Evolutionary conservation across 2,113 vertebrate genomes (phyloP).

Genomic region (Periophthalmodon schlosseri): DNA sequence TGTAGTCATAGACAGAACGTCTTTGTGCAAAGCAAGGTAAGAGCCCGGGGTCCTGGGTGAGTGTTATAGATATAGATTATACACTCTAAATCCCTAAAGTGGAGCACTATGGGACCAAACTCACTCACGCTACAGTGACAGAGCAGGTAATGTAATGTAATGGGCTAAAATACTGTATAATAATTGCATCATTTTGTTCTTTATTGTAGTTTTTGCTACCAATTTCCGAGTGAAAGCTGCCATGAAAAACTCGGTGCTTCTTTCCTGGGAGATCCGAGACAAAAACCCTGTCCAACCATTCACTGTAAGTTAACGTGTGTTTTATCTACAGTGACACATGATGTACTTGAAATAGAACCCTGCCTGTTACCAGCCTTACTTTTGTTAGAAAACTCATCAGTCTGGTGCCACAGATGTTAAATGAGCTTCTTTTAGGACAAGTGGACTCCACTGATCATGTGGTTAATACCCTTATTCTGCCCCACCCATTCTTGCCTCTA

Average conservation of each 20-base stretch:
- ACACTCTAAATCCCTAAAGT: constrained; percentile 24
- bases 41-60: constrained; percentile 47
- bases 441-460: no score
- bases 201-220: constrained; percentile 94
- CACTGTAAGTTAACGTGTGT: constrained; percentile 80
- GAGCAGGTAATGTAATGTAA: constrained; percentile 49
- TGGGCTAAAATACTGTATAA: constrained; percentile 38
- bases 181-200: constrained; percentile 65
- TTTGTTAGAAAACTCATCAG: no score
- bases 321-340: background rate
- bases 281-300: constrained; percentile 93
- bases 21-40: constrained; percentile 71
- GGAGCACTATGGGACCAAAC: constrained; percentile 31
- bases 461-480: no score
- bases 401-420: no score
- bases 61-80: constrained; percentile 39
- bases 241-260: constrained; percentile 95
- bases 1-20: constrained; percentile 65
- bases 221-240: constrained; percentile 98
- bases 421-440: no score
- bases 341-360: background rate
- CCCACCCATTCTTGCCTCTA: no score
- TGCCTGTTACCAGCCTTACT: no score
- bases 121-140: background rate
- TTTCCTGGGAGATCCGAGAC: constrained; percentile 96